Evolutionary conservation across 2,113 vertebrate species (phyloP).

Genomic region (Poicephalus gulielmi): DNA sequence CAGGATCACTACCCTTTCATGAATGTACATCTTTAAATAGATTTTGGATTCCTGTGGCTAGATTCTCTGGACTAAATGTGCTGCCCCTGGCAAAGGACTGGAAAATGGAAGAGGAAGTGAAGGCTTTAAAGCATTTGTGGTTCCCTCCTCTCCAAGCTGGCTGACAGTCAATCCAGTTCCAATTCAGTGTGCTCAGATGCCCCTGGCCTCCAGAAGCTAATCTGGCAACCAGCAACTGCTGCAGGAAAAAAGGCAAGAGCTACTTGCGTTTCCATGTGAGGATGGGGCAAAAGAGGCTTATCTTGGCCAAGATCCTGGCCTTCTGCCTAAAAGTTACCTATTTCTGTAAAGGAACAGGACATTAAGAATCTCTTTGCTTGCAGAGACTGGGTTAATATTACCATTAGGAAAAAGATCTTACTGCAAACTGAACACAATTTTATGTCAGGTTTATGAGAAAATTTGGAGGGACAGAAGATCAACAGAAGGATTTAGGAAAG

Average conservation of each 20-base stretch:
- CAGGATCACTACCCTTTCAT: not conserved
- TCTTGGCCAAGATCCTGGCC: not conserved
- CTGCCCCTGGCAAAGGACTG: constrained; percentile 31
- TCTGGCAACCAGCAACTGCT: not conserved
- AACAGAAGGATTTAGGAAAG: not conserved
- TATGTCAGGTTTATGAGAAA: not conserved
- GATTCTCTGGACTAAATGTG: constrained; percentile 10
- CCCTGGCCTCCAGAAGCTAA: not conserved
- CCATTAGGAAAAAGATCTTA: not conserved
- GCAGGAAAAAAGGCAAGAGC: not conserved
- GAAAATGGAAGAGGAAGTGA: constrained; percentile 41
- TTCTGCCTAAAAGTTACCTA: not conserved
- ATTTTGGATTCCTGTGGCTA: constrained; percentile 44
- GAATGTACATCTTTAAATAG: constrained; percentile 36
- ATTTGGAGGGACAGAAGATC: not conserved
- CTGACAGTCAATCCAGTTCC: not conserved
- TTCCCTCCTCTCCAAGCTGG: not conserved
- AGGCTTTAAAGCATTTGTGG: constrained; percentile 11
- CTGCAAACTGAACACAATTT: not conserved
- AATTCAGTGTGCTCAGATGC: not conserved
- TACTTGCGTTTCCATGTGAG: not conserved
- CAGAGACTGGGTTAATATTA: not conserved
- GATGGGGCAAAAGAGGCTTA: not conserved
- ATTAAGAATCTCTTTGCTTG: not conserved
- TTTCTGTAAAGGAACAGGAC: not conserved